Percentiles rank a stretch among this genome's conserved stretches.
Conservation (phyloP, 2,113 vertebrate species). For the Taurulus bubalis region DNA sequence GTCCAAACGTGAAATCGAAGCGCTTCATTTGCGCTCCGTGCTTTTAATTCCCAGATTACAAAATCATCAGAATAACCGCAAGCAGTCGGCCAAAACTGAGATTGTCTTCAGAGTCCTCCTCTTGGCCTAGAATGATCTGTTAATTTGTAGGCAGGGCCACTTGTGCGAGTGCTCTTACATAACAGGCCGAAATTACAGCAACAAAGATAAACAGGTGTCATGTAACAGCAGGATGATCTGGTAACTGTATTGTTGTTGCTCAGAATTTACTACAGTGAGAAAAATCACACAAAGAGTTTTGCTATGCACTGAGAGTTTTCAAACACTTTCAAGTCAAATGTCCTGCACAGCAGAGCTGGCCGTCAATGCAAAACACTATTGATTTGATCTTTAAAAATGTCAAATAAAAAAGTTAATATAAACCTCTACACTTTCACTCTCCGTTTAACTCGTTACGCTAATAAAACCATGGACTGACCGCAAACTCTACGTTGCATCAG, state of each 20-base stretch:
- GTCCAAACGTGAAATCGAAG: slow-evolving; percentile 51
- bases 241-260: slow-evolving; percentile 16
- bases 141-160: not conserved
- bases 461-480: slow-evolving; percentile 31
- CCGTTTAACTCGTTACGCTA: not conserved
- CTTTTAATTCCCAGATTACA: slow-evolving; percentile 26
- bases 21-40: slow-evolving; percentile 23
- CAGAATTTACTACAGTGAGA: not conserved
- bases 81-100: slow-evolving; percentile 8
- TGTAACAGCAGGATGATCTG: not conserved
- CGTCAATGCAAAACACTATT: not conserved
- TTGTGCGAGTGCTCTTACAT: slow-evolving; percentile 1
- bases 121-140: slow-evolving; percentile 17
- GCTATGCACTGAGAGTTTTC: not conserved
- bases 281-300: not conserved
- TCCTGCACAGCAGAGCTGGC: not conserved
- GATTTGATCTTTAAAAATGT: slow-evolving; percentile 20
- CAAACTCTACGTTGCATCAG: not conserved
- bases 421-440: not conserved
- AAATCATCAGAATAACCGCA: slow-evolving; percentile 7
- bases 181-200: not conserved
- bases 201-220: slow-evolving; percentile 40
- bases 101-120: not conserved
- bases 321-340: no score
- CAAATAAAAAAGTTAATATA: not conserved